Conservation (phyloP, 2,888 invertebrate species). For the Arrhopalites spinosus region DNA sequence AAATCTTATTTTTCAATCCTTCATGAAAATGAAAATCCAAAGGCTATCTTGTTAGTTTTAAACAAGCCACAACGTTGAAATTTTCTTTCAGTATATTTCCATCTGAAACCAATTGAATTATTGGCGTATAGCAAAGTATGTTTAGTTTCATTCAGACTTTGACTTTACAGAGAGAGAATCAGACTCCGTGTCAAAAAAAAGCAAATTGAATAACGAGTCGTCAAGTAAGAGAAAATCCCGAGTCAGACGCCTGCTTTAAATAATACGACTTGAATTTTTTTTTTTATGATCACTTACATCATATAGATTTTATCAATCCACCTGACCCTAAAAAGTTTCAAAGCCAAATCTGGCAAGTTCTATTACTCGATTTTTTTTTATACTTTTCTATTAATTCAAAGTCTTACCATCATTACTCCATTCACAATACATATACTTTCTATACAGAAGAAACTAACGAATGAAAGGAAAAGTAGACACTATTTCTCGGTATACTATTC, state of each 20-base stretch:
- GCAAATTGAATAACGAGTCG: no score
- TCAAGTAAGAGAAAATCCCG: background rate
- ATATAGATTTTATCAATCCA: conserved; percentile 5
- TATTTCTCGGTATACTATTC: no score
- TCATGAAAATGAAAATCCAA: no score
- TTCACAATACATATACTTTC: no score
- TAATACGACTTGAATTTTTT: background rate
- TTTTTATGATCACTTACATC: background rate
- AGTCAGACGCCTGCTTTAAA: conserved; percentile 4
- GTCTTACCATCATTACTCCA: no score
- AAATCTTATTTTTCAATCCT: conserved; percentile 20
- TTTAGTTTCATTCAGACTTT: background rate
- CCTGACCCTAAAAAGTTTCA: background rate
- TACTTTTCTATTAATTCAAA: background rate
- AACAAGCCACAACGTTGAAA: background rate
- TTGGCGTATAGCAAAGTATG: no score
- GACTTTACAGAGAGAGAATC: background rate
- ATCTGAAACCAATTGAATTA: no score
- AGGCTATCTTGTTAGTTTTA: no score
- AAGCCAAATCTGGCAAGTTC: background rate
- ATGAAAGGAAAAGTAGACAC: no score
- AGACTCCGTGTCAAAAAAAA: no score
- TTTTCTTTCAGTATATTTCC: background rate
- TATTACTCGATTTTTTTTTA: background rate
- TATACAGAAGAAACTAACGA: no score